Percentiles rank a stretch among this genome's conserved stretches.
phyloP scores from a whole-genome alignment of 2,888 invertebrate genomes.

The Geotrupes spiniger region DNA sequence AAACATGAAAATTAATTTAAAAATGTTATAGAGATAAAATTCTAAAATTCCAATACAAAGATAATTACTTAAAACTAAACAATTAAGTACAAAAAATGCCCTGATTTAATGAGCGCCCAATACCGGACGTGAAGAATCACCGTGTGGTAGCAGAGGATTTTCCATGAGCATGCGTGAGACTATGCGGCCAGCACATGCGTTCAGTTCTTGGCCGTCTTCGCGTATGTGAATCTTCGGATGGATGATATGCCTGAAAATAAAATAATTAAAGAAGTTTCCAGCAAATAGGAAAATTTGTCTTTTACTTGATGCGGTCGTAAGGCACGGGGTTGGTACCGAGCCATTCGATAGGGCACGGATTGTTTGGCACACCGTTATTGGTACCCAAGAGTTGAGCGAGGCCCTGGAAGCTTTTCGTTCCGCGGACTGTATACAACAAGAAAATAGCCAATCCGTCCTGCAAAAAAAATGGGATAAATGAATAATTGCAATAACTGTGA shows the following conservation, averaged over 20 bases:
- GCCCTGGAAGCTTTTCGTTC: slow-evolving; percentile 37
- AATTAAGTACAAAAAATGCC: too few species aligned
- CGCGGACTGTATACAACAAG: slow-evolving; percentile 56
- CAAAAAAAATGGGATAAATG: neutral
- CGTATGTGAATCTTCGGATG: slow-evolving; percentile 22
- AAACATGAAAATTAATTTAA: too few species aligned
- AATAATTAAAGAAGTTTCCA: slow-evolving; percentile 8
- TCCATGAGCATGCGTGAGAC: slow-evolving; percentile 14
- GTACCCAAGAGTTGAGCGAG: slow-evolving; percentile 29
- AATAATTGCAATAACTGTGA: neutral
- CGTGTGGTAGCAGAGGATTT: neutral
- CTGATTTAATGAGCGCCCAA: too few species aligned
- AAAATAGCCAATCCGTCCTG: slow-evolving; percentile 49
- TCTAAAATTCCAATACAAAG: too few species aligned
- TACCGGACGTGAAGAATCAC: slow-evolving; percentile 16
- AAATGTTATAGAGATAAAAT: too few species aligned
- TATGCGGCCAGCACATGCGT: neutral
- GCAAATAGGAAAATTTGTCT: neutral
- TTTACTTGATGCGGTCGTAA: slow-evolving; percentile 25
- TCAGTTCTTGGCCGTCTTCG: slow-evolving; percentile 23
- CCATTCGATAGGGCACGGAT: slow-evolving; percentile 29
- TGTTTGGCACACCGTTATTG: slow-evolving; percentile 20
- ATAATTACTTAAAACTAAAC: too few species aligned
- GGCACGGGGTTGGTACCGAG: slow-evolving; percentile 27
- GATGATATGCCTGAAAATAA: slow-evolving; percentile 21